Percentiles rank a stretch among this genome's conserved stretches.
These are phyloP conservation scores for Saccostrea cuccullata DNA, from an alignment of 1,140 invertebrate genomes.

Conservation along the genomic window DNA sequence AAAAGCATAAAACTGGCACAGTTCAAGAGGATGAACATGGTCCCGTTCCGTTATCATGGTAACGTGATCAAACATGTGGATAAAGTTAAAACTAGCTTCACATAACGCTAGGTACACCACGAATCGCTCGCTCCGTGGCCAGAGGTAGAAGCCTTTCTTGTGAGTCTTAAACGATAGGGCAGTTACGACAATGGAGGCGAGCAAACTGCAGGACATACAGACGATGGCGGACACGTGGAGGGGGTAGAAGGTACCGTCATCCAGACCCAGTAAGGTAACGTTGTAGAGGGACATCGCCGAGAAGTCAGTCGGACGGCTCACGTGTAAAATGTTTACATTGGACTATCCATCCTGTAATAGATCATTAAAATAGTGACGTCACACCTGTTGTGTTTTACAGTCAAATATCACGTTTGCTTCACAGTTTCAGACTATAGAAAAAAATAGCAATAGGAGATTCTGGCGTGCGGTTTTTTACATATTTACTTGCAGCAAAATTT, in stretches of 20 bases:
- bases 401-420: too few relatives aligned
- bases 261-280: conserved; percentile 29
- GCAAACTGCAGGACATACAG: conserved; percentile 36
- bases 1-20: conserved; percentile 51
- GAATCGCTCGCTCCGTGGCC: conserved; percentile 54
- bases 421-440: too few relatives aligned
- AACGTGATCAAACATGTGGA: conserved; percentile 51
- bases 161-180: conserved; percentile 32
- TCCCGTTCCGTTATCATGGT: conserved; percentile 42
- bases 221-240: conserved; percentile 50
- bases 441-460: too few relatives aligned
- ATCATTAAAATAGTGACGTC: too few relatives aligned
- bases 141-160: conserved; percentile 43
- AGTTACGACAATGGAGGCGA: conserved; percentile 16
- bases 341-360: too few relatives aligned
- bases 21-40: conserved; percentile 40
- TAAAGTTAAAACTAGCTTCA: conserved; percentile 49
- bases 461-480: too few relatives aligned
- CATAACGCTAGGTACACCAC: conserved; percentile 54
- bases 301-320: not conserved
- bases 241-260: conserved; percentile 49
- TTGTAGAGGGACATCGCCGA: conserved; percentile 9
- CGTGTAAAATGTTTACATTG: too few relatives aligned
- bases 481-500: too few relatives aligned
- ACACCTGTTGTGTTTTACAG: too few relatives aligned